Evolutionary conservation across 2,797 vertebrate genomes (phyloP), one percentile per base, ranked within the genome.

Genomic region (Eulemur rubriventer): DNA sequence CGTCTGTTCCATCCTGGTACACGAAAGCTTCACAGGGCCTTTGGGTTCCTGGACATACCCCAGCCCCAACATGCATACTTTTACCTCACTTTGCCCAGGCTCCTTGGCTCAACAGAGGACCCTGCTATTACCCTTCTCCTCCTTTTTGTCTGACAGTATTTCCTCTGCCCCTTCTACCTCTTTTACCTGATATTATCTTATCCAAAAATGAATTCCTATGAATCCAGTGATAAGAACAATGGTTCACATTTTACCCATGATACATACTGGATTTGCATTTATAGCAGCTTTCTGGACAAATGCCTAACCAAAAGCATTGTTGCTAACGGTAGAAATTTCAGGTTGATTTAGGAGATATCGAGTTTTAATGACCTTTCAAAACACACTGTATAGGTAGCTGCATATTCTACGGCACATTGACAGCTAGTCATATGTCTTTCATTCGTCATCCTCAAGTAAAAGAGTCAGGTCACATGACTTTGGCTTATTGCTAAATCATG

Each of bases 341-440:
- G 52, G 8, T 82, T 79, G 10, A 73, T 85, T 69, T 75, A 75
- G 72, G 48, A 92, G 65, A 75, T 52, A 35, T 0, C 50, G 38
- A 84, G 93, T 30, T 76, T 33, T 63, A 11, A 97, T 61, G 24
- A 33, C 2, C 9, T 84, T 96, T 81, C 26, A 57, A 93, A 91
- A 78, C 12, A 94, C 0, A 24, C 7, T 11, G 0, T n/a, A 18
- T 3, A 91, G 33, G 26, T 75, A n/a, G 6, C 22, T 86, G 16
- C 48, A n/a, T 65, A 18, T 0, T 94, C 18, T 73, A 28, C 35
- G 61, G 43, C 48, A 93, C 6, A 24, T 48, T 65, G 20, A 50
- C 7, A 67, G 6, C 11, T 18, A 69, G 5, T 73, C 16, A 4
- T 24, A 7, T 73, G 41, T 59, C n/a, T 86, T 85, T 93, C 41